A percentile compares a stretch with the other conserved stretches of the same genome.
Conservation (phyloP, 2,888 invertebrate genomes). For the Noctua janthina region DNA sequence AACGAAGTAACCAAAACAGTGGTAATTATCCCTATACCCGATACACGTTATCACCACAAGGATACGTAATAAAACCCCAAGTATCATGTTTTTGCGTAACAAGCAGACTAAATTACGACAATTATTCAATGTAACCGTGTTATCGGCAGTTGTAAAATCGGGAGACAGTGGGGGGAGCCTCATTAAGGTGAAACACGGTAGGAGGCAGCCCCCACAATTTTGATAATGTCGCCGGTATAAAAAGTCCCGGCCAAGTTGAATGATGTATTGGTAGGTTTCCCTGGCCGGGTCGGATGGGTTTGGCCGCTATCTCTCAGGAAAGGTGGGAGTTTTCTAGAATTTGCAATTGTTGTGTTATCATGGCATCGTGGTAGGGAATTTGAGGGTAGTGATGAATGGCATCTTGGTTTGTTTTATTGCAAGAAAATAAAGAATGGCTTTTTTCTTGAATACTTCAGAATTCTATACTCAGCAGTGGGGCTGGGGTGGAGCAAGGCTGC, state of each 20-base stretch:
- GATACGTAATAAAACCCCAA: conserved; percentile 83
- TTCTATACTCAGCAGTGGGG: not conserved
- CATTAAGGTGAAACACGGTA: conserved; percentile 81
- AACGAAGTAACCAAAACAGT: conserved; percentile 53
- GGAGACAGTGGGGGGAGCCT: conserved; percentile 79
- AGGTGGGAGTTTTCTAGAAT: conserved; percentile 62
- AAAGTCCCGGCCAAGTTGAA: conserved; percentile 64
- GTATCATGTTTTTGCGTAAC: conserved; percentile 87
- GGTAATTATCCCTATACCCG: conserved; percentile 66
- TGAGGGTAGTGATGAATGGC: conserved; percentile 46
- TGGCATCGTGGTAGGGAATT: conserved; percentile 30
- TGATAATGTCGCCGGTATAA: conserved; percentile 68
- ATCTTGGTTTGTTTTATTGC: conserved; percentile 43
- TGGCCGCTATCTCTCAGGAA: conserved; percentile 58
- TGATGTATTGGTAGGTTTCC: conserved; percentile 68
- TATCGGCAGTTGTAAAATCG: conserved; percentile 88
- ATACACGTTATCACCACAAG: conserved; percentile 76
- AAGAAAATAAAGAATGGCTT: conserved; percentile 7
- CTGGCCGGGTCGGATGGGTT: conserved; percentile 58
- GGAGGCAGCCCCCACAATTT: conserved; percentile 64
- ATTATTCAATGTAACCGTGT: conserved; percentile 88
- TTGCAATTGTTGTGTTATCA: conserved; percentile 59
- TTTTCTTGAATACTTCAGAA: not conserved
- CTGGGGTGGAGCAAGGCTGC: not conserved
- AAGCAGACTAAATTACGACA: conserved; percentile 88